Percentiles rank a stretch among this genome's conserved stretches.
Conservation (phyloP, 2,888 invertebrate species). For the Drosophila sordidula region DNA sequence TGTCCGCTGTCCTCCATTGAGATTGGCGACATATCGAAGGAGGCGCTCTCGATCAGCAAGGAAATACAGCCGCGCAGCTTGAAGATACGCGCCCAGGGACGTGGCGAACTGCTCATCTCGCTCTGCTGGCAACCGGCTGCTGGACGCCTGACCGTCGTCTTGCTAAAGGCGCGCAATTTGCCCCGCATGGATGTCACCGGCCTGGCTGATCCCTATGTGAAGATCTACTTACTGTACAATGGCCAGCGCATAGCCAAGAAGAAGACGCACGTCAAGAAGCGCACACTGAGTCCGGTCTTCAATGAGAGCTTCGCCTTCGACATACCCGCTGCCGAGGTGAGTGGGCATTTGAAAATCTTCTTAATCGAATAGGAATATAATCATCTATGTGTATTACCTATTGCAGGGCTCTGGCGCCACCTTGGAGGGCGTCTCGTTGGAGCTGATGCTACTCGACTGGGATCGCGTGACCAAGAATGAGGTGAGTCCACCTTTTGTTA, state of each 20-base stretch:
- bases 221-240: slow-evolving; percentile 98
- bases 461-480: slow-evolving; percentile 99
- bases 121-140: slow-evolving; percentile 99
- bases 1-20: slow-evolving; percentile 90
- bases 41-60: slow-evolving; percentile 92
- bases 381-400: background rate
- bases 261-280: slow-evolving; percentile 99
- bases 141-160: slow-evolving; percentile 97
- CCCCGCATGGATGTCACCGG: slow-evolving; percentile 99
- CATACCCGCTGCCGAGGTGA: slow-evolving; percentile 91
- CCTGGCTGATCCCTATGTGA: slow-evolving; percentile 97
- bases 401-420: slow-evolving; percentile 84
- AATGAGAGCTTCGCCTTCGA: slow-evolving; percentile 99
- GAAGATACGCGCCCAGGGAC: slow-evolving; percentile 96
- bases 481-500: slow-evolving; percentile 85
- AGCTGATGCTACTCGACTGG: slow-evolving; percentile 92
- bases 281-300: slow-evolving; percentile 98
- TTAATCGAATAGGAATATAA: background rate
- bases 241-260: slow-evolving; percentile 99
- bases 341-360: slow-evolving; percentile 3
- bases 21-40: slow-evolving; percentile 90
- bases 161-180: slow-evolving; percentile 97
- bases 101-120: slow-evolving; percentile 97
- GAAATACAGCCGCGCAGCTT: slow-evolving; percentile 97
- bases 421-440: slow-evolving; percentile 85